Base-by-base conservation (phyloP, 2,888 invertebrate species). In the Zele albiditarsus region DNA sequence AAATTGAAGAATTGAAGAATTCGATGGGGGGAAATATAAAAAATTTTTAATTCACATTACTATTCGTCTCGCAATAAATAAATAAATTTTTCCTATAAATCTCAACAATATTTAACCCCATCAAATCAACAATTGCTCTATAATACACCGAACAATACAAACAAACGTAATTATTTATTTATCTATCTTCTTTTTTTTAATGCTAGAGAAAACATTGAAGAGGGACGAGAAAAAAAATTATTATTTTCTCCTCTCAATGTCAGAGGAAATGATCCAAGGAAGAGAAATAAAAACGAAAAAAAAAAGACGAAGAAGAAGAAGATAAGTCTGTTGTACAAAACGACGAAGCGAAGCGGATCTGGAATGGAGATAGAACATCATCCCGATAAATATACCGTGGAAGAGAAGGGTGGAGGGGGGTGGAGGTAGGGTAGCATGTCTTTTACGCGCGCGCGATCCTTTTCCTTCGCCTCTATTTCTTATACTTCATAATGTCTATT, bases 351-450 rank as follows among this genome's bases (percentile, higher is more conserved):
- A 76, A 76, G 75, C 79, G 74, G 76, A 74, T 68, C 73, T 28
- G 66, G 70, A 77, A 80, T 78, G 72, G 75, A 69, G 74, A 60
- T 60, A 66, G 66, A 72, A 57, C 49, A 67, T 53, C 65, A 73
- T 53, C 57, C 23, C 60, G 66, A 71, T 77, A 74, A 79, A 81
- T 77, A 67, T 72, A 80, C 78, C 83, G 77, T 81, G 81, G 83
- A 83, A 83, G 3, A n/a, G n/a, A 14, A 46, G 16, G n/a, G 46
- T n/a, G n/a, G 1, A 38, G 38, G 12, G 38, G 12, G 12, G 38
- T 0, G 12, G 31, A 8, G 8, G 31, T 0, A 31, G 31, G 31
- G 31, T 79, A 62, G 67, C 70, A 58, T 73, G 73, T 67, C 31
- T 66, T 25, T 31, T 2, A 8, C 31, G 31, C 31, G 1, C 12